A percentile compares a stretch with the other conserved stretches of the same genome.
Conservation (phyloP, 2,888 invertebrate genomes). For the Lordiphosa andalusiaca region DNA sequence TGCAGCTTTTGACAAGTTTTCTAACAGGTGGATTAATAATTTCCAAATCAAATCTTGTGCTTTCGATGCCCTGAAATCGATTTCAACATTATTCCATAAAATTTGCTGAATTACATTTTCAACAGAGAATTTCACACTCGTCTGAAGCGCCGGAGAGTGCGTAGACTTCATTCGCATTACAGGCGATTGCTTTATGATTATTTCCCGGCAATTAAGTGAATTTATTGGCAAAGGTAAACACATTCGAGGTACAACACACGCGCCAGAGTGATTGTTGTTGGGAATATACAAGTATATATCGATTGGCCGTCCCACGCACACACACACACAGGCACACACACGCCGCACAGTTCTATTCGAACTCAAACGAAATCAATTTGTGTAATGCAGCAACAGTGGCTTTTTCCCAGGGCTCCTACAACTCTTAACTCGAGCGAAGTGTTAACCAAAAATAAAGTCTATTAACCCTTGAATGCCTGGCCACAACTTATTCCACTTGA, state of each 20-base stretch:
- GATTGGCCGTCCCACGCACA: slow-evolving; percentile 50
- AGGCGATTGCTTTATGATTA: slow-evolving; percentile 78
- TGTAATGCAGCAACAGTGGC: slow-evolving; percentile 48
- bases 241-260: slow-evolving; percentile 21
- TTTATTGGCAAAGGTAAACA: slow-evolving; percentile 77
- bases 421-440: slow-evolving; percentile 37
- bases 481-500: slow-evolving; percentile 75
- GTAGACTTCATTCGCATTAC: slow-evolving; percentile 48
- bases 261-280: slow-evolving; percentile 13
- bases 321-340: slow-evolving; percentile 37
- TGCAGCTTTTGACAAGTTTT: too few species aligned
- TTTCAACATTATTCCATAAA: slow-evolving; percentile 55
- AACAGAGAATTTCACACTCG: slow-evolving; percentile 45
- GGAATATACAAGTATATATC: slow-evolving; percentile 37
- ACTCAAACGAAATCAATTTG: slow-evolving; percentile 72
- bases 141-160: slow-evolving; percentile 19
- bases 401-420: slow-evolving; percentile 6
- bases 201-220: slow-evolving; percentile 79
- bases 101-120: slow-evolving; percentile 47
- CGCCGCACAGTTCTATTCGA: slow-evolving; percentile 53
- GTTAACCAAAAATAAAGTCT: slow-evolving; percentile 57
- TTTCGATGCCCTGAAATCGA: slow-evolving; percentile 39
- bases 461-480: slow-evolving; percentile 39
- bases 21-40: too few species aligned
- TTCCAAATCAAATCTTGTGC: too few species aligned